Percentiles rank a stretch among this genome's conserved stretches.
These are phyloP conservation scores for Oreortyx pictus DNA, from an alignment of 2,797 vertebrate genomes.

Conservation along the genomic window DNA sequence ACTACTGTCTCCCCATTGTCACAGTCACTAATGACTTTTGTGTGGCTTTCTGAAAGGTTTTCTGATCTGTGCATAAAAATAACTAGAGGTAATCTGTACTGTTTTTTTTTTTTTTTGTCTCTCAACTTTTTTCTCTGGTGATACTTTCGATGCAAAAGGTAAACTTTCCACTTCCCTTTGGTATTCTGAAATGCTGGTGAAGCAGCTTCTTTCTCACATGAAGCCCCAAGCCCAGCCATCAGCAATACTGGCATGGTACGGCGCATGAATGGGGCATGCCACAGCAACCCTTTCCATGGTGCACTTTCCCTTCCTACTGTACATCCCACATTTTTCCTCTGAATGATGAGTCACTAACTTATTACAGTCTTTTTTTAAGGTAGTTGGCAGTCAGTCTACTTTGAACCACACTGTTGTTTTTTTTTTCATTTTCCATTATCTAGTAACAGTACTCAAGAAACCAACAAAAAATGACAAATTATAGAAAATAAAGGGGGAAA, in stretches of 20 bases:
- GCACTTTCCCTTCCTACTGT: constrained; percentile 26
- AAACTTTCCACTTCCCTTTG: background rate
- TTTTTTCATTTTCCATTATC: constrained; percentile 15
- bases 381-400: constrained; percentile 19
- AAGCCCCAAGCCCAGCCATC: background rate
- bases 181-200: background rate
- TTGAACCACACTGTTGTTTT: constrained; percentile 24
- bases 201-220: background rate
- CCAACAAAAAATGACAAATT: constrained; percentile 53
- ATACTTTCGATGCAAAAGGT: background rate
- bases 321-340: constrained; percentile 52
- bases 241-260: background rate
- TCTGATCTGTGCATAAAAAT: background rate
- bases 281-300: constrained; percentile 10
- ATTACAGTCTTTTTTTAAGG: background rate
- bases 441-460: constrained; percentile 65
- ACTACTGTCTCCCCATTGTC: background rate
- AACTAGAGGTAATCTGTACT: background rate
- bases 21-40: constrained; percentile 18
- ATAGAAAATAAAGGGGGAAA: constrained; percentile 3
- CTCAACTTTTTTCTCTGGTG: background rate
- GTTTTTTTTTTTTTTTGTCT: background rate
- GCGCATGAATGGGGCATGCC: background rate
- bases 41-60: constrained; percentile 37
- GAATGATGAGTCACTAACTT: constrained; percentile 37